Percentiles rank a stretch among this genome's conserved stretches.
phyloP scores from a whole-genome alignment of 2,113 vertebrate genomes.

The Tympanuchus pallidicinctus region DNA sequence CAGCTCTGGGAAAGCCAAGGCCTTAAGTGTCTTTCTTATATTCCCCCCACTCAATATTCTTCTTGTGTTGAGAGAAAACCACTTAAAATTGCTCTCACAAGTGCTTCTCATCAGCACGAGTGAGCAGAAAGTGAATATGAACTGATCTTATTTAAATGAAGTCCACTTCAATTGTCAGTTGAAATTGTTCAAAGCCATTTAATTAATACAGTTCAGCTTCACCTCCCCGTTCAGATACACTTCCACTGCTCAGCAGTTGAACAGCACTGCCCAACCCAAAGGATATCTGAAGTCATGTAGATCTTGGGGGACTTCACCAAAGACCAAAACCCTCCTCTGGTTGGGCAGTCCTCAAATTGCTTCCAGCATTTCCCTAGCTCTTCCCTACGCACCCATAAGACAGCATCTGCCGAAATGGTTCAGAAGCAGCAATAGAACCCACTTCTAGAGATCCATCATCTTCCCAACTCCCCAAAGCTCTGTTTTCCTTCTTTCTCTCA shows the following conservation, averaged over 20 bases:
- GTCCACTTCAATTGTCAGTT: background rate
- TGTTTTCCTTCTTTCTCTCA: background rate
- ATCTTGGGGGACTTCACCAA: background rate
- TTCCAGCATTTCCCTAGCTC: background rate
- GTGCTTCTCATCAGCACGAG: background rate
- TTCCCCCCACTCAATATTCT: background rate
- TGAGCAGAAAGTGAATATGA: background rate
- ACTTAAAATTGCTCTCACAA: conserved; percentile 3
- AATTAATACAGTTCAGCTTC: background rate
- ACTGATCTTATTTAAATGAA: conserved; percentile 34
- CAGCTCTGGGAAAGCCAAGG: background rate
- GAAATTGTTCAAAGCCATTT: background rate
- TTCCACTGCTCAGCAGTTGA: background rate
- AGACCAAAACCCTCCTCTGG: background rate
- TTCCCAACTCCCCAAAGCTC: background rate
- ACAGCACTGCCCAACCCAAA: background rate
- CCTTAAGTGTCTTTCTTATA: background rate
- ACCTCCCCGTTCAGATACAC: background rate
- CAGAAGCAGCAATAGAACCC: background rate
- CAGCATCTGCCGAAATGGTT: background rate
- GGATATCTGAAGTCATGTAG: background rate
- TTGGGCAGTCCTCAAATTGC: background rate
- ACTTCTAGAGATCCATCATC: background rate
- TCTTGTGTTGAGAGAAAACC: background rate
- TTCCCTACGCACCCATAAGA: background rate